Conservation (phyloP, 53 echinoderm and acorn worm species). For the Holothuria leucospilota region DNA sequence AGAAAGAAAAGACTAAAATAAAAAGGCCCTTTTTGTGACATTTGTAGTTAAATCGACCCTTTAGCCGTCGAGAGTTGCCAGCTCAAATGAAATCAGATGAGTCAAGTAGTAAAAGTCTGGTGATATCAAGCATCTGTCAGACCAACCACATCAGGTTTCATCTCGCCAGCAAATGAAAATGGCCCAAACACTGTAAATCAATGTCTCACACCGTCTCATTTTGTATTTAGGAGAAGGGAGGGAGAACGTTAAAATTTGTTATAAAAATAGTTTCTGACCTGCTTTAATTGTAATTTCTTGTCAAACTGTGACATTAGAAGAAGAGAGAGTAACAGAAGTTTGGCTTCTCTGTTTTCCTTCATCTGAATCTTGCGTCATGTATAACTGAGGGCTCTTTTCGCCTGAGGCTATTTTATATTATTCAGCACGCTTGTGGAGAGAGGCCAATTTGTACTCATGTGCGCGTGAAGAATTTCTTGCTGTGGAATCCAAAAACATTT, state of each 20-base stretch:
- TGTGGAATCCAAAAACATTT: constrained; percentile 29
- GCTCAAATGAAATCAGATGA: constrained; percentile 28
- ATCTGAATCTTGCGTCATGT: not conserved
- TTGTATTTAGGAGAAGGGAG: too few relatives aligned
- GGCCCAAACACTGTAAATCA: constrained; percentile 24
- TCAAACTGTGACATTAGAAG: not conserved
- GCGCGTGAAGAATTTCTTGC: constrained; percentile 46
- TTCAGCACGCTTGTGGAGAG: constrained; percentile 1
- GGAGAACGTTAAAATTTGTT: not conserved
- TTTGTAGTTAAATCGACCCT: constrained; percentile 48
- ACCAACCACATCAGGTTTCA: not conserved
- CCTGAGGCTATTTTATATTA: constrained; percentile 25
- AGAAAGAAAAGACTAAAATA: not conserved
- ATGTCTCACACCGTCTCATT: not conserved
- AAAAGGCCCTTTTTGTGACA: constrained; percentile 20
- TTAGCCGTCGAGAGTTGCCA: not conserved
- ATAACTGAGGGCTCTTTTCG: constrained; percentile 13
- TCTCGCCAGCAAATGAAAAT: not conserved
- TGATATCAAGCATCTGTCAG: constrained; percentile 5
- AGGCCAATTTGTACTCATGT: constrained; percentile 23
- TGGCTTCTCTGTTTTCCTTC: not conserved
- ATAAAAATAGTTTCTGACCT: constrained; percentile 6
- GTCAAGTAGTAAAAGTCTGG: constrained; percentile 38
- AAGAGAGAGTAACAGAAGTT: not conserved
- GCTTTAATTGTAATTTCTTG: constrained; percentile 39